A percentile compares a stretch with the other conserved stretches of the same genome.
phyloP scores from a whole-genome alignment of 1,140 invertebrate species.

The Zaprionus ornatus region DNA sequence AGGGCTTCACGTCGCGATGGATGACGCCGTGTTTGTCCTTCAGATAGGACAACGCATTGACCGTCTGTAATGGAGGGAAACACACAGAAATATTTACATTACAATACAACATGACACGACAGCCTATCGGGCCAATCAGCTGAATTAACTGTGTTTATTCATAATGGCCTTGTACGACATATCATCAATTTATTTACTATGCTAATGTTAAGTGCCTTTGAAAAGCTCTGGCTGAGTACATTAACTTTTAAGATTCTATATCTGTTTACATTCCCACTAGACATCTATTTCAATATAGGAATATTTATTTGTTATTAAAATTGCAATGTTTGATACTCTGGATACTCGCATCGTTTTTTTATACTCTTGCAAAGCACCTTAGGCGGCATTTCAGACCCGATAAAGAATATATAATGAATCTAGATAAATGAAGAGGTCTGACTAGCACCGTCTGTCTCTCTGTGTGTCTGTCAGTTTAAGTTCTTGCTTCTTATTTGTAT shows the following conservation, averaged over 20 bases:
- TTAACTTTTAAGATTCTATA: neutral
- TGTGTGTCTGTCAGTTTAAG: too few relatives aligned
- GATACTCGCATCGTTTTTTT: too few relatives aligned
- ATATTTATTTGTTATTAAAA: too few relatives aligned
- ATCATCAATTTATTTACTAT: neutral
- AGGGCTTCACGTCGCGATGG: slow-evolving; percentile 99
- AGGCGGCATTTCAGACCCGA: too few relatives aligned
- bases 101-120: neutral
- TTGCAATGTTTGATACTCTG: too few relatives aligned
- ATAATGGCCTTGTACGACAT: neutral
- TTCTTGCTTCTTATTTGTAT: too few relatives aligned
- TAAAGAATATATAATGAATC: too few relatives aligned
- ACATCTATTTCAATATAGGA: too few relatives aligned
- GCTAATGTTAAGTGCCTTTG: neutral
- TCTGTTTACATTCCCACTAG: too few relatives aligned
- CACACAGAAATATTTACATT: slow-evolving; percentile 2
- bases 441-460: too few relatives aligned
- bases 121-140: neutral
- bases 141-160: neutral
- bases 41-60: slow-evolving; percentile 97
- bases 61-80: slow-evolving; percentile 87
- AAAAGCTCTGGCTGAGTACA: neutral
- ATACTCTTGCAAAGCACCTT: too few relatives aligned
- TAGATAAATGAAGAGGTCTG: too few relatives aligned
- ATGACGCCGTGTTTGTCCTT: slow-evolving; percentile 98